phyloP scores from a whole-genome alignment of 2,888 invertebrate genomes.

The Rotaria sp. region DNA sequence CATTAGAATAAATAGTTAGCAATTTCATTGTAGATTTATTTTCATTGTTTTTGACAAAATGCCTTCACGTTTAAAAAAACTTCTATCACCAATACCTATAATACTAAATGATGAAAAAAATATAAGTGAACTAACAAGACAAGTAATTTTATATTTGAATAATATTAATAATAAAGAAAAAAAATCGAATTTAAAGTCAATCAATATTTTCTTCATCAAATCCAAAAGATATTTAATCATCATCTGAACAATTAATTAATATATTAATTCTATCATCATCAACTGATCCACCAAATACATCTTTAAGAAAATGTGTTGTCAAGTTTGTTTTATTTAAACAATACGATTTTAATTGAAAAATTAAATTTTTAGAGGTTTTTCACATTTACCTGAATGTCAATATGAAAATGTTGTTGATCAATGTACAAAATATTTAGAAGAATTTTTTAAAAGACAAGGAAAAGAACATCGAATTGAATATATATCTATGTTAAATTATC shows the following conservation, averaged over 20 bases:
- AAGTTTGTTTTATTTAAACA: background rate
- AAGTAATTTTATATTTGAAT: background rate
- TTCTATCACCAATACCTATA: background rate
- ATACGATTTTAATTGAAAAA: too few species aligned
- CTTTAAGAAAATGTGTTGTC: slow-evolving; percentile 15
- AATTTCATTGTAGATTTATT: background rate
- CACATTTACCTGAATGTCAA: background rate
- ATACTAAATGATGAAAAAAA: slow-evolving; percentile 19
- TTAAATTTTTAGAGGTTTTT: background rate
- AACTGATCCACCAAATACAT: slow-evolving; percentile 28
- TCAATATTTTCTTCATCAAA: background rate
- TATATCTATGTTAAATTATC: slow-evolving; percentile 25
- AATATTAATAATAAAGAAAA: too few species aligned
- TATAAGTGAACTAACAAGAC: background rate
- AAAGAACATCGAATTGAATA: background rate
- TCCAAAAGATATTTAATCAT: background rate
- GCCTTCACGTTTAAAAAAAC: slow-evolving; percentile 12
- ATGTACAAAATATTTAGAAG: background rate
- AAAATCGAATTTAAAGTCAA: background rate
- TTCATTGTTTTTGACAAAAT: background rate
- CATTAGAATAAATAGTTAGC: too few species aligned
- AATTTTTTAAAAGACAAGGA: background rate
- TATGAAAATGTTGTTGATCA: background rate
- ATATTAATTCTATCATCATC: background rate
- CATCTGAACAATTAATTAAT: slow-evolving; percentile 25